Evolutionary conservation across 1,140 invertebrate genomes (phyloP).

Genomic region (Archegozetes longisetosus): DNA sequence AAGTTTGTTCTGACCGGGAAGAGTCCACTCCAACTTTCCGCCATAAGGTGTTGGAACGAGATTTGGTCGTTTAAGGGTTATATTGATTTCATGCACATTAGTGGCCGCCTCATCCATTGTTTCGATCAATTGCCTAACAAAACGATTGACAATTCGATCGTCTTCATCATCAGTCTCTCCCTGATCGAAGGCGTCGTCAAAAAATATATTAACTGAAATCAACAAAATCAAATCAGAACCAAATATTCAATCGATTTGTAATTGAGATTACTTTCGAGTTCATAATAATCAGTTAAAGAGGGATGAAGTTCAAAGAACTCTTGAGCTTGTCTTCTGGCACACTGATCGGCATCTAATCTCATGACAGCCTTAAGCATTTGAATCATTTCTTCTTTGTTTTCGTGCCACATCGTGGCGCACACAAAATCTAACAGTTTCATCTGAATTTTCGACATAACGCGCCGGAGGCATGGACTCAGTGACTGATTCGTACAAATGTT

Average conservation of each 20-base stretch:
- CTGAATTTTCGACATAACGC: slow-evolving; percentile 9
- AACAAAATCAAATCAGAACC: no score
- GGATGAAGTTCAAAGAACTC: slow-evolving; percentile 37
- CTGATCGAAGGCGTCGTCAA: slow-evolving; percentile 96
- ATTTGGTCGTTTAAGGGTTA: slow-evolving; percentile 59
- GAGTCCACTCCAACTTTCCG: slow-evolving; percentile 75
- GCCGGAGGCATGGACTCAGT: neutral
- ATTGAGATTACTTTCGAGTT: slow-evolving; percentile 33
- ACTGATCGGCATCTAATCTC: slow-evolving; percentile 80
- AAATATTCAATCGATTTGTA: no score
- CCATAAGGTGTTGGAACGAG: slow-evolving; percentile 91
- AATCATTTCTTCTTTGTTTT: slow-evolving; percentile 82
- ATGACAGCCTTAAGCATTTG: slow-evolving; percentile 40
- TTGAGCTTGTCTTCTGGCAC: slow-evolving; percentile 51
- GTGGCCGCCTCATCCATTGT: slow-evolving; percentile 83
- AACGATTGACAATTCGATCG: slow-evolving; percentile 83
- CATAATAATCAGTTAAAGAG: slow-evolving; percentile 41
- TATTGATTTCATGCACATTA: slow-evolving; percentile 62
- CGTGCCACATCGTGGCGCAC: slow-evolving; percentile 99
- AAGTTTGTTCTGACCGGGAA: slow-evolving; percentile 95
- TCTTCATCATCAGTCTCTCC: slow-evolving; percentile 75
- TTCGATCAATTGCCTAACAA: slow-evolving; percentile 77
- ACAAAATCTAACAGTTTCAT: slow-evolving; percentile 40
- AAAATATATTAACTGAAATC: slow-evolving; percentile 96
- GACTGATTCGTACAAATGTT: neutral